Percentiles rank a stretch among this genome's conserved stretches.
phyloP scores from a whole-genome alignment of 2,888 invertebrate genomes.

The Protonemura montana region DNA sequence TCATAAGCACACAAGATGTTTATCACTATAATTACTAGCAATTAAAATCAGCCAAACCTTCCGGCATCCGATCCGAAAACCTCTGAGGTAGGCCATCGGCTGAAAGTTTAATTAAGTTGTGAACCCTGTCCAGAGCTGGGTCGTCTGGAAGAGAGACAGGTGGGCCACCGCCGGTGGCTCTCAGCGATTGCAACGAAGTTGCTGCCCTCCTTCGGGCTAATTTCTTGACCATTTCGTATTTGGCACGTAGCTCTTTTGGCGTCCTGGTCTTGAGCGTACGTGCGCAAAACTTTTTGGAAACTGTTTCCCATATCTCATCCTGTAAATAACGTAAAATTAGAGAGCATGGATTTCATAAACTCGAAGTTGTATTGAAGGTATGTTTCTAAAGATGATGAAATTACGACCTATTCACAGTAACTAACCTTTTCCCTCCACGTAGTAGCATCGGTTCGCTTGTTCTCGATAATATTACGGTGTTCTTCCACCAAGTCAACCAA shows the following conservation, averaged over 20 bases:
- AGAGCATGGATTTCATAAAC: too few species aligned
- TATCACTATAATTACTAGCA: too few species aligned
- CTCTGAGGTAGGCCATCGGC: too few species aligned
- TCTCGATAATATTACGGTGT: background rate
- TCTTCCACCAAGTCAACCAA: background rate
- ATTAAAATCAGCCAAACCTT: too few species aligned
- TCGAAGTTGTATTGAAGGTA: background rate
- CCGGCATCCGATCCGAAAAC: too few species aligned
- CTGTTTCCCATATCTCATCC: background rate
- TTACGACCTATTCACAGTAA: background rate
- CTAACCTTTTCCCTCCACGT: background rate
- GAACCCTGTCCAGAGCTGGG: too few species aligned
- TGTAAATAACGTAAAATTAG: background rate
- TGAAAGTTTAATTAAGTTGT: too few species aligned
- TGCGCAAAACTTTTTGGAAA: background rate
- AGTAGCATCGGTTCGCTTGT: background rate
- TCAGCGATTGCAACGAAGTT: background rate
- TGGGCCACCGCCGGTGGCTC: background rate
- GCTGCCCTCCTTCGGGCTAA: background rate
- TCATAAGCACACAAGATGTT: too few species aligned
- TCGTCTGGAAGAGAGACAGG: too few species aligned
- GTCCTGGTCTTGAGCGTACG: background rate
- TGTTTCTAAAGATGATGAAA: background rate
- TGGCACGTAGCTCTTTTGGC: background rate
- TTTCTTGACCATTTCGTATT: background rate